Evolutionary conservation across 2,113 vertebrate species (phyloP), one percentile per base, ranked within the genome.

Genomic region (Platichthys flesus): DNA sequence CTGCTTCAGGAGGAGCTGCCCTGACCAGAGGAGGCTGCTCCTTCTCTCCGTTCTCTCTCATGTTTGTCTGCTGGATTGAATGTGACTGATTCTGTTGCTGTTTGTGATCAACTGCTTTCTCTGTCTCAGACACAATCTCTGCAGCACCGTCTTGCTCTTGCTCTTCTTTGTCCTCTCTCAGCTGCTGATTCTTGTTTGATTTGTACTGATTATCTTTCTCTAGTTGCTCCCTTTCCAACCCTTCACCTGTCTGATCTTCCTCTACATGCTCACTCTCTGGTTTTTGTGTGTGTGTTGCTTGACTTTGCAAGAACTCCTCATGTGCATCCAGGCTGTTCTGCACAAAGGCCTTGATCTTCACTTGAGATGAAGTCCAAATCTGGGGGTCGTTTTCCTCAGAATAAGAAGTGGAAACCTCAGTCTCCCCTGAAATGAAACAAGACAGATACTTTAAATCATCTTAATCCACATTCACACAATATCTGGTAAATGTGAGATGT

Each of bases 291-390:
- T 80, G 52, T 73, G 71, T 35, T 18, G 56, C 42, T 23, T 67
- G 73, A 65, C 54, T 61, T n/a, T 83, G 51, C 16, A 81, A 63
- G 12, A 89, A 80, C 51, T 92, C 91, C 28, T 90, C 76, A 26
- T 88, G 85, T 76, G 90, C 92, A 71, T 92, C 67, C 49, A 92
- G 84, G 57, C 81, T 83, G 45, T 93, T 90, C 59, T 89, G 70
- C 58, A 93, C 91, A 84, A 93, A 94, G 9, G 66, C 76, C 68
- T 94, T 78, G 3, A 90, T 90, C 55, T 92, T 92, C 77, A 90
- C 81, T 24, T 40, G 68, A n/a, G 71, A 18, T 28, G 71, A 74
- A 42, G 62, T 59, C 23, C 49, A 7, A 54, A 37, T 67, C 78
- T 58, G 51, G 20, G 1, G 67, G 51, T 68, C n/a, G 0, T 57